Evolutionary conservation across 2,888 invertebrate species (phyloP).

Genomic region (Tipula vernalis): DNA sequence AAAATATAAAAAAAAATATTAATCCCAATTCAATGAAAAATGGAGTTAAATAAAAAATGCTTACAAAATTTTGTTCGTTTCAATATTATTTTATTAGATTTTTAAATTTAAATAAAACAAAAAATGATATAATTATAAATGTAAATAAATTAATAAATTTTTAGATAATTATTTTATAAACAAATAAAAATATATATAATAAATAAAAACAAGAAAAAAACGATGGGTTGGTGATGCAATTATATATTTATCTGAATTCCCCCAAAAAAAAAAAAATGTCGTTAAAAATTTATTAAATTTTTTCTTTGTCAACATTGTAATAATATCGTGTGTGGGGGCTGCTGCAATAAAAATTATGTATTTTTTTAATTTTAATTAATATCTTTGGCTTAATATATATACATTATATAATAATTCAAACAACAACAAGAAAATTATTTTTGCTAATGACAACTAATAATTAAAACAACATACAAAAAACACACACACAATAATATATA

Average conservation of each 20-base stretch:
- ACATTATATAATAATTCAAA: background rate
- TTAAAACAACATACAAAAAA: background rate
- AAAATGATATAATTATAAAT: background rate
- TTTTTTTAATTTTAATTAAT: background rate
- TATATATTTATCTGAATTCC: background rate
- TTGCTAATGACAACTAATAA: background rate
- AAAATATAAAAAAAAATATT: background rate
- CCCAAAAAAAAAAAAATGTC: background rate
- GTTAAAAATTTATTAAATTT: background rate
- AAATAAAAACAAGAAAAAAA: background rate
- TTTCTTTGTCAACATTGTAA: background rate
- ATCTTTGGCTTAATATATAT: background rate
- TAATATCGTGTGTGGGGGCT: background rate
- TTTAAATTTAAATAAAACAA: background rate
- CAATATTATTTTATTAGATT: background rate
- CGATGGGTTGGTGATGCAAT: background rate
- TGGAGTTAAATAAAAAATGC: background rate
- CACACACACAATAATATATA: background rate
- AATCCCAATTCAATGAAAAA: background rate
- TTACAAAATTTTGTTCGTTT: background rate
- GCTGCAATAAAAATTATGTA: background rate
- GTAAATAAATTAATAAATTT: background rate
- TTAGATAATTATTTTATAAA: background rate
- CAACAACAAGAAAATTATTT: background rate
- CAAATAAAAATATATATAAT: background rate